A percentile compares a stretch with the other conserved stretches of the same genome.
These are phyloP conservation scores for Neuroterus valhalla DNA, from an alignment of 1,140 invertebrate species.

Conservation along the genomic window DNA sequence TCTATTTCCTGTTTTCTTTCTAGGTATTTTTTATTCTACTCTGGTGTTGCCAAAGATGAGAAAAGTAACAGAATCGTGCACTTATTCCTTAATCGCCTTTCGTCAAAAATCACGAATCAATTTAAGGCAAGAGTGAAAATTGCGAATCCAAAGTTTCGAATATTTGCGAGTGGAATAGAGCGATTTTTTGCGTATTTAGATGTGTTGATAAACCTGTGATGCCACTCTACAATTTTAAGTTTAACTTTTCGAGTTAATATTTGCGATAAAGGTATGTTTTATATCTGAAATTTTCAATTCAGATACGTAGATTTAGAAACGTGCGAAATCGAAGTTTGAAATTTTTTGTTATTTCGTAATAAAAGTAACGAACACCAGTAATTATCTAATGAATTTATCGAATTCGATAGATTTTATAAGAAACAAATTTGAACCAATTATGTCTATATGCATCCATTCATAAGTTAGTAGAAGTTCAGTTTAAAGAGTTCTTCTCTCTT, in stretches of 20 bases:
- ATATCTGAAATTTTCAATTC: too few relatives aligned
- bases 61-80: constrained; percentile 32
- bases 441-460: too few relatives aligned
- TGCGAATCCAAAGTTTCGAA: constrained; percentile 13
- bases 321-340: too few relatives aligned
- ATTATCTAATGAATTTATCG: too few relatives aligned
- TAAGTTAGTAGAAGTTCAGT: too few relatives aligned
- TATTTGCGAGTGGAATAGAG: constrained; percentile 33
- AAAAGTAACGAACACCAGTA: too few relatives aligned
- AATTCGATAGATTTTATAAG: too few relatives aligned
- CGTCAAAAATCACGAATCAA: not conserved
- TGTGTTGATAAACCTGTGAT: constrained; percentile 6
- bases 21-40: constrained; percentile 51
- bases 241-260: constrained; percentile 3
- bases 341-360: too few relatives aligned
- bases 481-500: too few relatives aligned
- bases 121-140: not conserved
- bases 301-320: too few relatives aligned
- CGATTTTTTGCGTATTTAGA: constrained; percentile 12
- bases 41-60: constrained; percentile 63
- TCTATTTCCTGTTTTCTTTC: constrained; percentile 27
- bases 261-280: not conserved
- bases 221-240: not conserved
- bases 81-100: constrained; percentile 12
- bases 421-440: too few relatives aligned